Percentiles rank a stretch among this genome's conserved stretches.
Evolutionary conservation across 2,888 invertebrate genomes (phyloP).

Genomic region (Dendrolimus pini): DNA sequence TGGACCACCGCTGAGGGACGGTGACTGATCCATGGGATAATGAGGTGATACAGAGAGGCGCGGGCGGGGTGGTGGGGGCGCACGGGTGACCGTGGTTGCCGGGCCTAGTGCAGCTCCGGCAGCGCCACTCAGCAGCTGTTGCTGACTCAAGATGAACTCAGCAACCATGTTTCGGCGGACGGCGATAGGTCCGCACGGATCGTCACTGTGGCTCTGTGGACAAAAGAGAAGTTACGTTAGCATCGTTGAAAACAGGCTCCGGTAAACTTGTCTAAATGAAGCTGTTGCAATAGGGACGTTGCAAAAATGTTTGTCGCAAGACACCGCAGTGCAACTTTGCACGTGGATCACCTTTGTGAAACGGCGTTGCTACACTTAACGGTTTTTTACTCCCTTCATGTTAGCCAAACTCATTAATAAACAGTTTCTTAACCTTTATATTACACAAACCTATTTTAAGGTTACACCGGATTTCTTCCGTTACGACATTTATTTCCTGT

Average conservation of each 20-base stretch:
- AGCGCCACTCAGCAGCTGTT: conserved; percentile 60
- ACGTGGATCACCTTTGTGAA: conserved; percentile 63
- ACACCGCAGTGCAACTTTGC: conserved; percentile 49
- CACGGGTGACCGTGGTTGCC: conserved; percentile 49
- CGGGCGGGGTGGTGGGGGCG: conserved; percentile 49
- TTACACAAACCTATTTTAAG: conserved; percentile 41
- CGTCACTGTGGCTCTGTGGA: conserved; percentile 68
- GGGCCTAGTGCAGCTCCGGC: conserved; percentile 56
- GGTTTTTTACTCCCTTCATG: conserved; percentile 59
- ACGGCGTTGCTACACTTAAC: conserved; percentile 48
- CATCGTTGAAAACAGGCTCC: conserved; percentile 29
- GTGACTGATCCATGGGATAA: conserved; percentile 67
- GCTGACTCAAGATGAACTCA: conserved; percentile 88
- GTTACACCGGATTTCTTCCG: conserved; percentile 49
- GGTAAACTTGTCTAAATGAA: conserved; percentile 34
- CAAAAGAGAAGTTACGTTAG: conserved; percentile 50
- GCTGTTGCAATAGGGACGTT: conserved; percentile 51
- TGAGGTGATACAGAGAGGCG: conserved; percentile 63
- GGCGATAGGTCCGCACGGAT: conserved; percentile 64
- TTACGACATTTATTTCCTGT: conserved; percentile 48
- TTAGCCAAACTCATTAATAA: conserved; percentile 56
- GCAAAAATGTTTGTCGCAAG: conserved; percentile 61
- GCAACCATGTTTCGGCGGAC: conserved; percentile 90
- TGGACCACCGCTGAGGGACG: conserved; percentile 36
- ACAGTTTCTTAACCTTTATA: conserved; percentile 50